Base-by-base conservation (phyloP, 2,113 vertebrate genomes). In the Serranochromis macrocephalus region DNA sequence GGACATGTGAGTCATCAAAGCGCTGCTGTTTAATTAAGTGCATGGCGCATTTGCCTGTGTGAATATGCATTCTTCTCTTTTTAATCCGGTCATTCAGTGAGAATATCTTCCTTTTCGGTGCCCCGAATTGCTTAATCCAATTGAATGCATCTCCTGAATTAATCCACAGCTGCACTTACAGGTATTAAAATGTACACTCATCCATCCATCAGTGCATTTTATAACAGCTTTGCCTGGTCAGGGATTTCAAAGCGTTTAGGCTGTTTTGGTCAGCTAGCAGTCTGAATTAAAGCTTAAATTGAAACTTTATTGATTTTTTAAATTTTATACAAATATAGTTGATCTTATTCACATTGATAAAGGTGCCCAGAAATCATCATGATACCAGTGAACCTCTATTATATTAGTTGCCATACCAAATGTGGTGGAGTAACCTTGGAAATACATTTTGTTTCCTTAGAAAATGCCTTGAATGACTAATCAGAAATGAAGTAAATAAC, bases 1-100 rank as follows among this genome's bases (percentile, higher is more conserved):
- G 90, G 90, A 84, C 12, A 9, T 82, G 53, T 86, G 85, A 89
- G 82, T 91, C 93, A 90, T 87, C 87, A 82, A 75, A 81, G 58
- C 17, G 45, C 49, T 81, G 82, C 79, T 73, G 68, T 93, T 88
- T 85, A 80, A 87, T 51, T 80, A 73, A 87, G 79, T 66, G 47
- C 80, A 61, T 29, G 33, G 40, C 26, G 54, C 83, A 40, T 85
- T 49, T 82, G 83, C 29, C 58, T 54, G 40, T 42, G 29, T 53
- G 61, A 85, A 40, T 88, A 38, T 84, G 53, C 75, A 51, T 55
- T 45, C 33, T 89, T 81, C 83, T 24, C 80, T 78, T 84, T 66
- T 85, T 88, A 83, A 92, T 89, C 80, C 80, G 1, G 26, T 82
- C 88, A 84, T 88, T 89, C 82, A 80, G 68, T 57, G n/a, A n/a